Evolutionary conservation across 2,888 invertebrate species (phyloP).

Genomic region (Pseudococcus jackbeardsleyi): DNA sequence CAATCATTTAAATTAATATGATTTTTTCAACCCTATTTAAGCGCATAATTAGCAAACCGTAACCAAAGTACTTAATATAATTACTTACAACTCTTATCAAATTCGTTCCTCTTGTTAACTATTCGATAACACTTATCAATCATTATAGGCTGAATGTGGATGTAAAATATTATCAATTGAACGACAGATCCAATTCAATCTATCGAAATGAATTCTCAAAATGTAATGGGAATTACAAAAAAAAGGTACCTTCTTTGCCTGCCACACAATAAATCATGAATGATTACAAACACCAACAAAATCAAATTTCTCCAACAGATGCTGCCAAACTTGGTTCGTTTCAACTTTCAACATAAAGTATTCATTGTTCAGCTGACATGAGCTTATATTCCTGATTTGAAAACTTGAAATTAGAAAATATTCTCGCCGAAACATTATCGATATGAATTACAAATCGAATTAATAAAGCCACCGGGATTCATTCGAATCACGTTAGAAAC

Average conservation of each 20-base stretch:
- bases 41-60: background rate
- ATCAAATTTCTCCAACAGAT: background rate
- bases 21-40: background rate
- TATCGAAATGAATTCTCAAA: no score
- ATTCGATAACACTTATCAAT: background rate
- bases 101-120: constrained; percentile 2
- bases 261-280: no score
- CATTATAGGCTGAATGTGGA: background rate
- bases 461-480: background rate
- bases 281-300: no score
- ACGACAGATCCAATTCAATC: no score
- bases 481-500: background rate
- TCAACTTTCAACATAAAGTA: no score
- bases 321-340: background rate
- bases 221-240: no score
- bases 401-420: background rate
- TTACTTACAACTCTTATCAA: background rate
- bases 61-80: background rate
- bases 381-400: background rate
- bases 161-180: background rate
- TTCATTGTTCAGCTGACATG: no score
- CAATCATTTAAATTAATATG: background rate
- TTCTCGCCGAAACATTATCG: background rate
- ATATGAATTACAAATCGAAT: background rate
- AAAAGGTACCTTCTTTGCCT: no score